Evolutionary conservation across 2,797 vertebrate genomes (phyloP).

Genomic region (Poecilia wingei): DNA sequence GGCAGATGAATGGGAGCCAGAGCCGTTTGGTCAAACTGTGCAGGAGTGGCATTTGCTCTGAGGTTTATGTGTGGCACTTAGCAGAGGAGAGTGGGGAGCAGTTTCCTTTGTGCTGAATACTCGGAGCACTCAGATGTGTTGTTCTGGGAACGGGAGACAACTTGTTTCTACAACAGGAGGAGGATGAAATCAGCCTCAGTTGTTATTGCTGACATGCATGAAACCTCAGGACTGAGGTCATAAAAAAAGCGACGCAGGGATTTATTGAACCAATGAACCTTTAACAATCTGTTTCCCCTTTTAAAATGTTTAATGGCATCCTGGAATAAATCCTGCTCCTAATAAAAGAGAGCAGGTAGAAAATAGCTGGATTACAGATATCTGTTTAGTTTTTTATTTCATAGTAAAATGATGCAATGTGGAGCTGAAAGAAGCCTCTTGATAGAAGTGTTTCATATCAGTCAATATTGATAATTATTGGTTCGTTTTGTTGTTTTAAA

Average conservation of each 20-base stretch:
- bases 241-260: neutral
- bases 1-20: conserved; percentile 53
- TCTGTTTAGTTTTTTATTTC: neutral
- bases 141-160: conserved; percentile 20
- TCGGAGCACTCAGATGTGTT: conserved; percentile 16
- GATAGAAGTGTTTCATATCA: too few relatives aligned
- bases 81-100: neutral
- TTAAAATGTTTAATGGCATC: neutral
- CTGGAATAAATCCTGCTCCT: neutral
- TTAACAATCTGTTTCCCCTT: conserved; percentile 3
- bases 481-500: too few relatives aligned
- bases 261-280: neutral
- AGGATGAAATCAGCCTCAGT: conserved; percentile 9
- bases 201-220: neutral
- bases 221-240: neutral
- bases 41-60: conserved; percentile 43
- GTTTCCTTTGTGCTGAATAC: conserved; percentile 13
- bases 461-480: too few relatives aligned
- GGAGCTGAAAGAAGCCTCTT: too few relatives aligned
- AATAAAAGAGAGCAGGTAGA: neutral
- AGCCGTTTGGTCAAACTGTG: conserved; percentile 40
- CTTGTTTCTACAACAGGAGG: conserved; percentile 12
- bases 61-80: conserved; percentile 34
- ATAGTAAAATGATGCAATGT: neutral
- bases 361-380: neutral